Evolutionary conservation across 1,140 invertebrate species (phyloP).

Genomic region (Megathymus violae): DNA sequence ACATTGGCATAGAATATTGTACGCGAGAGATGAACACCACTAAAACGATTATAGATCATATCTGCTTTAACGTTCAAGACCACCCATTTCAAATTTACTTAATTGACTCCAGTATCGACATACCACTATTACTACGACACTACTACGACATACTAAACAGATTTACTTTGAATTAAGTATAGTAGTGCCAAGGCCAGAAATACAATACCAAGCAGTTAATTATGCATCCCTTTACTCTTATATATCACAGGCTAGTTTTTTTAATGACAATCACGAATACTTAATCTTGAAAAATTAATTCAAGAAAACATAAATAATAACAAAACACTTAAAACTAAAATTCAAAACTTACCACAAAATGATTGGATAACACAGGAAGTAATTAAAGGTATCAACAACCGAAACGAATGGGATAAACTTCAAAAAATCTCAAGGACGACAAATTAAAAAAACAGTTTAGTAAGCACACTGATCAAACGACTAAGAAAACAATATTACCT

Average conservation of each 20-base stretch:
- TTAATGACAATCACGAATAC: not conserved
- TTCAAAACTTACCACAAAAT: slow-evolving; percentile 10
- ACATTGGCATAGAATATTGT: not conserved
- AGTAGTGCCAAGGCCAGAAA: not conserved
- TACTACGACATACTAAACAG: too few species aligned
- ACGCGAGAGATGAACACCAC: slow-evolving; percentile 3
- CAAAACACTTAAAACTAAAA: slow-evolving; percentile 7
- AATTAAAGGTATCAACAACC: slow-evolving; percentile 9
- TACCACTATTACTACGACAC: too few species aligned
- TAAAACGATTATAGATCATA: slow-evolving; percentile 13
- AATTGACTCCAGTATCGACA: slow-evolving; percentile 12
- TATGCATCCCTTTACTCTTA: not conserved
- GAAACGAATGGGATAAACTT: slow-evolving; percentile 14
- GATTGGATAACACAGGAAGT: slow-evolving; percentile 17
- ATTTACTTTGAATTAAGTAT: slow-evolving; percentile 9
- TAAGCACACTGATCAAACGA: slow-evolving; percentile 10
- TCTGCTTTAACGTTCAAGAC: not conserved
- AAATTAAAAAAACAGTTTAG: slow-evolving; percentile 17
- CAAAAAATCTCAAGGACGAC: slow-evolving; percentile 14
- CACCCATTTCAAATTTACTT: slow-evolving; percentile 4
- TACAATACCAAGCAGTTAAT: slow-evolving; percentile 7
- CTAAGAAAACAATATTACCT: slow-evolving; percentile 8
- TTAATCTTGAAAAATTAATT: slow-evolving; percentile 5
- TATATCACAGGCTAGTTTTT: not conserved
- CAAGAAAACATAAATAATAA: slow-evolving; percentile 2